A percentile compares a stretch with the other conserved stretches of the same genome.
Evolutionary conservation across 2,888 invertebrate genomes (phyloP).

Genomic region (Gonocerus acuteangulatus): DNA sequence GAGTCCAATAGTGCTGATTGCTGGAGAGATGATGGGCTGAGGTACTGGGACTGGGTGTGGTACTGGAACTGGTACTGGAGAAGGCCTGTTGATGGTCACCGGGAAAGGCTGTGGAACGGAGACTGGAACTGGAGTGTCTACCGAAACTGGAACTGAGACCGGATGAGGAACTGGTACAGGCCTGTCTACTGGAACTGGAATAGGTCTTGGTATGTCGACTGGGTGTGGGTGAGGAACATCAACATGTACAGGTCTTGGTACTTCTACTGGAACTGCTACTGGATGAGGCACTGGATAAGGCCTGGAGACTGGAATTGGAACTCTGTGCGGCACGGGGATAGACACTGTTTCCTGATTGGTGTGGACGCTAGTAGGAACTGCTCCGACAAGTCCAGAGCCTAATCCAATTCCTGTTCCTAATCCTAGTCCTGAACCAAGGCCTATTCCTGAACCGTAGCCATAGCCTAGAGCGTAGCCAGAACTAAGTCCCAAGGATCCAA

Average conservation of each 20-base stretch:
- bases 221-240: not conserved
- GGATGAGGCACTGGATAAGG: constrained; percentile 1
- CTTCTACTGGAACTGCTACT: not conserved
- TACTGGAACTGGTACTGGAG: constrained; percentile 8
- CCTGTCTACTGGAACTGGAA: constrained; percentile 1
- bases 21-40: not conserved
- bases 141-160: not conserved
- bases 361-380: not conserved
- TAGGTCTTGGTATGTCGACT: not conserved
- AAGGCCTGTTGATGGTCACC: constrained; percentile 8
- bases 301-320: constrained; percentile 3
- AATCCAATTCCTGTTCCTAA: not conserved
- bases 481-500: not conserved
- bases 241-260: not conserved
- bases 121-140: not conserved
- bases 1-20: not conserved
- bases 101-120: constrained; percentile 6
- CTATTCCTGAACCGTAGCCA: not conserved
- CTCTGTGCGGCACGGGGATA: not conserved
- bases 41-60: constrained; percentile 3
- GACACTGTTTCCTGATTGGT: not conserved
- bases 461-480: not conserved
- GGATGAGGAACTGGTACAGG: constrained; percentile 2
- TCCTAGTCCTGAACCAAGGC: not conserved
- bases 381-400: not conserved